Base-by-base conservation (phyloP, 2,888 invertebrate species). In the Nezara viridula region DNA sequence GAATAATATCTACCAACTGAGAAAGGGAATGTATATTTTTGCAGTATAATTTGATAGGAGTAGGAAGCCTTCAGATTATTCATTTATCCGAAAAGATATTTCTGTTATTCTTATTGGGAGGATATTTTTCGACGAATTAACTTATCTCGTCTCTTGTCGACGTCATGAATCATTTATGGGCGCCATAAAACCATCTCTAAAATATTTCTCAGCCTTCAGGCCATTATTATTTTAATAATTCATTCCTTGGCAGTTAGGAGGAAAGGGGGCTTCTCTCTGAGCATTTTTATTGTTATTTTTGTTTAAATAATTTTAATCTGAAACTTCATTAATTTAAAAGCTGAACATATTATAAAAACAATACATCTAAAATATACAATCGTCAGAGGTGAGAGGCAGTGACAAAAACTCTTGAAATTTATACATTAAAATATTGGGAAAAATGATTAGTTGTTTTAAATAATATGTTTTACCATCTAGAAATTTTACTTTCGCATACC, bases 181-280 rank as follows among this genome's bases (percentile, higher is more conserved):
- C 19, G 66, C 19, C 19, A 73, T 73, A 7, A 73, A 73, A 32
- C 14, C n/a, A 27, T 60, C 60, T 60, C 60, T 60, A 27, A 60
- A 60, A 73, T 37, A 73, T 73, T 73, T 73, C 66, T 37, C 37
- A 14, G 16, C 60, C 16, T 27, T 16, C 66, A 7, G 37, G 32
- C 32, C 66, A 73, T 73, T 37, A 73, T 73, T 73, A 19, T 73
- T 73, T 73, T 73, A 73, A 73, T 73, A 73, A 73, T 73, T 73
- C 27, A 60, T 60, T 21, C 5, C 27, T 0, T 32, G 60, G 14
- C 60, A 37, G 66, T 60, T 60, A 4, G 60, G 14, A 27, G 60
- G 14, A 60, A 60, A 27, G 14, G 32, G 32, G 37, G 19, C 37
- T 73, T 37, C 9, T 19, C 19, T 37, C 21, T 21, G 4, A 37